Evolutionary conservation across 2,113 vertebrate genomes (phyloP).

Genomic region (Rhinoptilus africanus): DNA sequence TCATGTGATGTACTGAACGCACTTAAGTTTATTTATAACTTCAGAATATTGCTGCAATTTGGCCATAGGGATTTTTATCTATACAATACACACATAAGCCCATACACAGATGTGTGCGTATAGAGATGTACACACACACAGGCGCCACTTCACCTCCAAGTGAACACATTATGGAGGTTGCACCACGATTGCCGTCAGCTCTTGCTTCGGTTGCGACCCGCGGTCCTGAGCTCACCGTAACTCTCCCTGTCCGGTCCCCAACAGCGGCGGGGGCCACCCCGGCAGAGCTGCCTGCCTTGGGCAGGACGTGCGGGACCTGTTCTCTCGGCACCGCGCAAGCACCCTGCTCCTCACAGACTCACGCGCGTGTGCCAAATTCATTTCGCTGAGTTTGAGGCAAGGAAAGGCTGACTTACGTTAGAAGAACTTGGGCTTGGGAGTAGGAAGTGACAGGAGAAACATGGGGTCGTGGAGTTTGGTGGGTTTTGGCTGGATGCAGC

Average conservation of each 20-base stretch:
- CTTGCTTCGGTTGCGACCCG: background rate
- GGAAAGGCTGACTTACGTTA: no score
- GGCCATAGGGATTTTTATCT: background rate
- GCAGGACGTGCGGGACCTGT: no score
- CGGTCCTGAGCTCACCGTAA: background rate
- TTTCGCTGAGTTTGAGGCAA: background rate
- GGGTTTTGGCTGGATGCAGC: background rate
- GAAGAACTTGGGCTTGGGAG: background rate
- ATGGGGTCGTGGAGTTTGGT: background rate
- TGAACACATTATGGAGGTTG: background rate
- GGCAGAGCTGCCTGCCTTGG: background rate
- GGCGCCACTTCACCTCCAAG: background rate
- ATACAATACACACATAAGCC: background rate
- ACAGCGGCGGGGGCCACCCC: background rate
- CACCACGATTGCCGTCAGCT: background rate
- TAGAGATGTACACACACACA: accelerated
- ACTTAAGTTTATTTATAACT: background rate
- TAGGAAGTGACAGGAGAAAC: background rate
- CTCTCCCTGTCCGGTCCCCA: accelerated
- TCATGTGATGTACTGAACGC: accelerated
- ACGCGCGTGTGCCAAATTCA: accelerated
- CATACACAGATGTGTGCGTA: background rate
- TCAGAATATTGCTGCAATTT: background rate
- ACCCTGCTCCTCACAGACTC: background rate
- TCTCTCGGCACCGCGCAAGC: background rate